phyloP scores from a whole-genome alignment of 2,888 invertebrate species.

The Apodemia zela region DNA sequence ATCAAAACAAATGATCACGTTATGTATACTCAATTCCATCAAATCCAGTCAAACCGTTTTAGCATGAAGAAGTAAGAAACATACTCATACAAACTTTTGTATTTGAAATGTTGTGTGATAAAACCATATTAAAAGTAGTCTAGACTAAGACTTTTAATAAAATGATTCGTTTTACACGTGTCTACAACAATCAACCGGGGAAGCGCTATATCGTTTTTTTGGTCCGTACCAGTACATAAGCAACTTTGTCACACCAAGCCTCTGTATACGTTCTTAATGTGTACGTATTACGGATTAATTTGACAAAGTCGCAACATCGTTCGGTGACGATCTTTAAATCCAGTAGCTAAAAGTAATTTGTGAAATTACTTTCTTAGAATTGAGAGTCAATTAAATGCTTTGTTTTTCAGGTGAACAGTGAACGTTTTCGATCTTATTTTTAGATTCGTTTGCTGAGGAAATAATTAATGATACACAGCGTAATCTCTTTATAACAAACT shows the following conservation, averaged over 20 bases:
- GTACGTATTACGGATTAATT: conserved; percentile 30
- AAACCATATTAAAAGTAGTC: background rate
- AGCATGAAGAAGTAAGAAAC: conserved; percentile 10
- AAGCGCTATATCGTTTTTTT: conserved; percentile 47
- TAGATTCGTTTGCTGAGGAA: conserved; percentile 12
- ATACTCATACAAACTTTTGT: background rate
- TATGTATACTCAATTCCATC: no score
- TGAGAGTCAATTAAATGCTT: conserved; percentile 67
- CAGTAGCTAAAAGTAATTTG: conserved; percentile 79
- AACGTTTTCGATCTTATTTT: conserved; percentile 26
- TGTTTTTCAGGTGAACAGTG: conserved; percentile 35
- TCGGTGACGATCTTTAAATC: conserved; percentile 65
- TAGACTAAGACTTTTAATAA: conserved; percentile 13
- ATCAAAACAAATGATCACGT: no score
- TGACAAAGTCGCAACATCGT: conserved; percentile 50
- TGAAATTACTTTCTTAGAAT: conserved; percentile 80
- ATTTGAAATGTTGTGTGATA: background rate
- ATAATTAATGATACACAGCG: conserved; percentile 10
- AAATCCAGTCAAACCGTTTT: background rate
- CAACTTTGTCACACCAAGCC: conserved; percentile 51
- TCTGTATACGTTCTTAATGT: conserved; percentile 1
- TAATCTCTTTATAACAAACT: no score
- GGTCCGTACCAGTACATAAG: conserved; percentile 44
- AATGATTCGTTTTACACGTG: conserved; percentile 41
- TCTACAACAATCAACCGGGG: conserved; percentile 46